Evolutionary conservation across 2,113 vertebrate genomes (phyloP).

Genomic region (Dissostichus mawsoni): DNA sequence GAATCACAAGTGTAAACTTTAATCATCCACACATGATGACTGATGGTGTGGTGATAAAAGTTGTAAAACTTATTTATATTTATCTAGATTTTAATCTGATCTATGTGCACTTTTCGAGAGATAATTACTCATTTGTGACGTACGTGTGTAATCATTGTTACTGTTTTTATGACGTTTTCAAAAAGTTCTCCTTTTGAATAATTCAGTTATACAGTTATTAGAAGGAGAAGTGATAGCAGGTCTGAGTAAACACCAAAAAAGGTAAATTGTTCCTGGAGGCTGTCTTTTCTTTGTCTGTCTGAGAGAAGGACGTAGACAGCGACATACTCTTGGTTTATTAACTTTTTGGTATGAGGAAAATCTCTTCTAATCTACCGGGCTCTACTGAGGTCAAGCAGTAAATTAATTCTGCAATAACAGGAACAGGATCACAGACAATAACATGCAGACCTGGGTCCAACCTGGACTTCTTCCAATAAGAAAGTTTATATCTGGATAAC

Average conservation of each 20-base stretch:
- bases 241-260: neutral
- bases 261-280: neutral
- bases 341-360: slow-evolving; percentile 69
- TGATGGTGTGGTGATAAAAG: neutral
- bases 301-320: slow-evolving; percentile 32
- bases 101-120: neutral
- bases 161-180: fast-evolving
- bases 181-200: neutral
- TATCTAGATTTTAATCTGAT: neutral
- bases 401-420: slow-evolving; percentile 61
- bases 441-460: neutral
- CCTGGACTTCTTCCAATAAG: slow-evolving; percentile 5
- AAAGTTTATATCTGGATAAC: slow-evolving; percentile 13
- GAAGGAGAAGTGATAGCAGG: neutral
- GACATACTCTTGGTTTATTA: slow-evolving; percentile 62
- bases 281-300: slow-evolving; percentile 8
- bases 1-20: slow-evolving; percentile 11
- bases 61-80: slow-evolving; percentile 5
- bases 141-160: neutral
- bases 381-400: slow-evolving; percentile 43
- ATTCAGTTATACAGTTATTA: neutral
- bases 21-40: slow-evolving; percentile 12
- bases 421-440: slow-evolving; percentile 54
- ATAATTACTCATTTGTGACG: neutral
- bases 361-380: slow-evolving; percentile 49